A percentile compares a stretch with the other conserved stretches of the same genome.
phyloP scores from a whole-genome alignment of 2,797 vertebrate species.

The Schizothorax lantsangensis region DNA sequence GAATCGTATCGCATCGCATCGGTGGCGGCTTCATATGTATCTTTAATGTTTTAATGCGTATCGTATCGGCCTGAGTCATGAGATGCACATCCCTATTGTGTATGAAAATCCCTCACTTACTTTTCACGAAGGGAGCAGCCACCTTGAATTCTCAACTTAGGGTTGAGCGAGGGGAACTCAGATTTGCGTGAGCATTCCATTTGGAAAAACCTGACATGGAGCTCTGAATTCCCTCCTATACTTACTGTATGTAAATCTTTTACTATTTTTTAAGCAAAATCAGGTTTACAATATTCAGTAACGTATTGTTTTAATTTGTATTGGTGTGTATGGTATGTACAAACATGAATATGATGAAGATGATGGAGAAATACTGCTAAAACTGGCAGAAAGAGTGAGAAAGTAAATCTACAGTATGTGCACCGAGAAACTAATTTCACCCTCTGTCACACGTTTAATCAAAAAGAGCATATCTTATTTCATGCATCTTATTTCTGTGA shows the following conservation, averaged over 20 bases:
- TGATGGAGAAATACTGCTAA: constrained; percentile 8
- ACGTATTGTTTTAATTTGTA: not conserved
- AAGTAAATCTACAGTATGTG: not conserved
- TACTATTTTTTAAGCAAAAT: not conserved
- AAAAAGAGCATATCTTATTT: constrained; percentile 15
- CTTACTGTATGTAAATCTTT: not conserved
- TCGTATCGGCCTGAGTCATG: too few relatives aligned
- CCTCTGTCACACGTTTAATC: constrained; percentile 43
- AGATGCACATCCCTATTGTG: too few relatives aligned
- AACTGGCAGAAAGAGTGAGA: not conserved
- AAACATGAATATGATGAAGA: not conserved
- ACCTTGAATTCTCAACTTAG: too few relatives aligned
- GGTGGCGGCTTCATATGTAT: too few relatives aligned
- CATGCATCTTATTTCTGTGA: constrained; percentile 39
- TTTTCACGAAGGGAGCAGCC: too few relatives aligned
- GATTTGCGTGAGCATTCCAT: too few relatives aligned
- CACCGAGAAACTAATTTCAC: constrained; percentile 35
- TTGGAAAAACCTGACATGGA: too few relatives aligned
- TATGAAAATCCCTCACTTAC: too few relatives aligned
- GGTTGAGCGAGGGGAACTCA: too few relatives aligned
- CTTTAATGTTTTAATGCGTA: too few relatives aligned
- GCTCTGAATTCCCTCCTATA: too few relatives aligned
- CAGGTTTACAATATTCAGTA: not conserved
- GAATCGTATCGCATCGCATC: too few relatives aligned
- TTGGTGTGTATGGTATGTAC: not conserved